Base-by-base conservation (phyloP, 2,888 invertebrate species). In the Fissipunctia ypsillon region DNA sequence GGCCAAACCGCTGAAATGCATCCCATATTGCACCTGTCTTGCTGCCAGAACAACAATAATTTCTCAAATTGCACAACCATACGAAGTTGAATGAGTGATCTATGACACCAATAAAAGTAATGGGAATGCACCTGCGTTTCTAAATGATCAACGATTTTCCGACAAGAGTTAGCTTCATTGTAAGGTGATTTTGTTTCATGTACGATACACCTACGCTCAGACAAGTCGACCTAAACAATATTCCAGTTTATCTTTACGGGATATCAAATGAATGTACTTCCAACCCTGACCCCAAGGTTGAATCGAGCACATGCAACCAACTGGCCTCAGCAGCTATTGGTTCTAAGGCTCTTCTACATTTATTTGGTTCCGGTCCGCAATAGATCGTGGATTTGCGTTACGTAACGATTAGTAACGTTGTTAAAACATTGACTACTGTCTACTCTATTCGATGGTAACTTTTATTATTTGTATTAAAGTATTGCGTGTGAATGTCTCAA, bases 251-350 rank as follows among this genome's bases (percentile, higher is more conserved):
- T 88, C 86, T 90, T 88, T 83, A 89, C 66, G 88, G 88, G 91
- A 87, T 90, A 90, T 90, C 86, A 88, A 89, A 90, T 88, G 84
- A 90, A 90, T 88, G 87, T 89, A 87, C 68, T 76, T 85, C 87
- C 87, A 93, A 88, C 93, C 92, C 91, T 93, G 93, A 93, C 90
- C 90, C 87, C 91, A 92, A 90, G 93, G 93, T 87, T 93, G 88
- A 80, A 89, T 87, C 85, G 84, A 87, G 85, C 88, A 88, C 88
- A 89, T 88, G 86, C 71, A 88, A 89, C 87, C 74, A 76, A 88
- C 87, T 87, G 91, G 86, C 91, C 91, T 92, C 88, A 89, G 43
- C 87, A 89, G 73, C 85, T 87, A 88, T 88, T 86, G 85, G 85
- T 87, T 88, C 83, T 87, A 89, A 91, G 89, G 88, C 85, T 91